Evolutionary conservation across 1,140 invertebrate species (phyloP).

Genomic region (Scaptomyza graminum): DNA sequence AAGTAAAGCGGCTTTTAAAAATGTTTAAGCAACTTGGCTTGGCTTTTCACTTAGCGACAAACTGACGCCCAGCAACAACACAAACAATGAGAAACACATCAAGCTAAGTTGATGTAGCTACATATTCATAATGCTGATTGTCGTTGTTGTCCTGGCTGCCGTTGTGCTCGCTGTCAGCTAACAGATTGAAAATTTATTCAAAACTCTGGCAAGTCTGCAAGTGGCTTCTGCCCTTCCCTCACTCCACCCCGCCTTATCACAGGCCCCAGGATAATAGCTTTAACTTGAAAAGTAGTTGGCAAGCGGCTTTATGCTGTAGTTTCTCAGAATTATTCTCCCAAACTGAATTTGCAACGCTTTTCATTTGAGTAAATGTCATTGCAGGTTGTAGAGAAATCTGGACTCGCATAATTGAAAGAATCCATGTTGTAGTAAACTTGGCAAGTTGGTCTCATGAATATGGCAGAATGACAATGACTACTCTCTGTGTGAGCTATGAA

Average conservation of each 20-base stretch:
- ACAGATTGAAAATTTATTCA: slow-evolving; percentile 78
- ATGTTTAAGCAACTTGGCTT: slow-evolving; percentile 69
- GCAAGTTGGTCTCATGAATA: slow-evolving; percentile 27
- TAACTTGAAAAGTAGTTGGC: slow-evolving; percentile 75
- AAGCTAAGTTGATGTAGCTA: slow-evolving; percentile 67
- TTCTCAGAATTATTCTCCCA: slow-evolving; percentile 25
- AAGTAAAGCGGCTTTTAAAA: slow-evolving; percentile 78
- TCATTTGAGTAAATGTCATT: slow-evolving; percentile 5
- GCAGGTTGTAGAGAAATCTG: not conserved
- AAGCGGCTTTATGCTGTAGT: slow-evolving; percentile 70
- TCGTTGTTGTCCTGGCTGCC: slow-evolving; percentile 26
- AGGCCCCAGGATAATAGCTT: slow-evolving; percentile 65
- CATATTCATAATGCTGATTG: slow-evolving; percentile 77
- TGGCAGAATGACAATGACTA: slow-evolving; percentile 1
- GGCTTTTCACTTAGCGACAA: slow-evolving; percentile 72
- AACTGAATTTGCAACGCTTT: not conserved
- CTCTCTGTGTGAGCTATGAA: not conserved
- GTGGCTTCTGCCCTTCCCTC: slow-evolving; percentile 20
- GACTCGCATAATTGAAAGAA: slow-evolving; percentile 6
- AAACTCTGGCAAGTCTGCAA: slow-evolving; percentile 70
- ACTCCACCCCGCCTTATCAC: not conserved
- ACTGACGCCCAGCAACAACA: slow-evolving; percentile 31
- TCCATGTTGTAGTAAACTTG: not conserved
- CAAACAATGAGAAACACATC: slow-evolving; percentile 52
- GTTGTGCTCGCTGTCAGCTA: slow-evolving; percentile 47